Percentiles rank a stretch among this genome's conserved stretches.
These are phyloP conservation scores for Melitaea cinxia DNA, from an alignment of 1,140 invertebrate genomes.

Conservation along the genomic window DNA sequence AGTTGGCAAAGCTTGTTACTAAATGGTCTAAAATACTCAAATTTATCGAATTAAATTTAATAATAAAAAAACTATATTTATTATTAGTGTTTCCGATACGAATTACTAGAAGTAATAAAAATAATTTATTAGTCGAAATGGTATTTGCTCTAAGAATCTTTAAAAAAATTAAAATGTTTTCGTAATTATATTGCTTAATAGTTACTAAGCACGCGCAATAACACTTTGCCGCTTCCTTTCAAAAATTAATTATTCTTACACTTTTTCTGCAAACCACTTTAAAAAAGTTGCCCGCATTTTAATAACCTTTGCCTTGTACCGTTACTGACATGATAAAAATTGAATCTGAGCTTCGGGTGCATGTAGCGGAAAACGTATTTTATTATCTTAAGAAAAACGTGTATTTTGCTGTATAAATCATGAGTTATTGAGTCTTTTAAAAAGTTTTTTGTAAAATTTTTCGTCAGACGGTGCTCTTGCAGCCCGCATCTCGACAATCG, in stretches of 20 bases:
- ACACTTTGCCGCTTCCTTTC: background rate
- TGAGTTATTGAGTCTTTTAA: background rate
- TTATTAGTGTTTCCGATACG: background rate
- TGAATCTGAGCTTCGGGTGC: conserved; percentile 7
- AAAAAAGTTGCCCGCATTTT: conserved; percentile 27
- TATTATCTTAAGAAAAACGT: conserved; percentile 2
- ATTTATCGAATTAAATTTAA: background rate
- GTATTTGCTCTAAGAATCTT: background rate
- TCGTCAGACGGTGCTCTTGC: conserved; percentile 44
- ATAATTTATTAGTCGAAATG: background rate
- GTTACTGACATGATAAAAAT: conserved; percentile 29
- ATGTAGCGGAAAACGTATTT: conserved; percentile 7
- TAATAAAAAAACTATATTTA: background rate
- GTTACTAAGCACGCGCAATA: conserved; percentile 2
- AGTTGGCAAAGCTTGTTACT: conserved; percentile 20
- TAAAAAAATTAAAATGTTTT: no score
- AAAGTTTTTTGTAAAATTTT: conserved; percentile 26
- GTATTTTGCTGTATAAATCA: background rate
- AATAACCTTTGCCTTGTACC: conserved; percentile 13
- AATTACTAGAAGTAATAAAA: background rate
- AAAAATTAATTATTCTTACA: background rate
- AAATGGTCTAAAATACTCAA: background rate
- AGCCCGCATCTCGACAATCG: conserved; percentile 66
- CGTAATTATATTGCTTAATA: background rate
- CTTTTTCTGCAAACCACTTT: conserved; percentile 25